Conservation (phyloP, 2,797 vertebrate species). For the Schizopygopsis pylzovi region DNA sequence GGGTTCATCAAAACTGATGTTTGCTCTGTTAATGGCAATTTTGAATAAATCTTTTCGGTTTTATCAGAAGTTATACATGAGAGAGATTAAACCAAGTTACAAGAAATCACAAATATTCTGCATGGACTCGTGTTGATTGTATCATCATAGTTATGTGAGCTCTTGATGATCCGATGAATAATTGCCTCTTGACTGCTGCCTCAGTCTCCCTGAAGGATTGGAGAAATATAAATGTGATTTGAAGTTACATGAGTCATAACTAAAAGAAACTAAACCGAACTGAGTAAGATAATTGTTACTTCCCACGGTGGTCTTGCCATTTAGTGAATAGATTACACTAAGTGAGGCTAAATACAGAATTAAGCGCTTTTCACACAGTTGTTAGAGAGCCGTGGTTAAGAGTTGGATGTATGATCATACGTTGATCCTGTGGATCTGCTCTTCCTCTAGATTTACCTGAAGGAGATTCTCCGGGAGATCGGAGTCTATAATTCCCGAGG, state of each 20-base stretch:
- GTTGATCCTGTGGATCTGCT: background rate
- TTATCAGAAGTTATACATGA: background rate
- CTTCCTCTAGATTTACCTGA: conserved; percentile 87
- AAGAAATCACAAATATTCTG: conserved; percentile 13
- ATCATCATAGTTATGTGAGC: conserved; percentile 59
- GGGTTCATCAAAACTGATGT: background rate
- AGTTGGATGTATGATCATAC: background rate
- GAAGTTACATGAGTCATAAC: conserved; percentile 54
- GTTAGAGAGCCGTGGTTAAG: background rate
- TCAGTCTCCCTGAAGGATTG: conserved; percentile 45
- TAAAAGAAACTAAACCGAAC: conserved; percentile 45
- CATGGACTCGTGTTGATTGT: conserved; percentile 47
- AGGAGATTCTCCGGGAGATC: conserved; percentile 94
- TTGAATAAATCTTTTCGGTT: background rate
- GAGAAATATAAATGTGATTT: conserved; percentile 52
- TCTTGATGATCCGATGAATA: conserved; percentile 45
- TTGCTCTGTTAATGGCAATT: background rate
- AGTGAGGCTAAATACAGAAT: background rate
- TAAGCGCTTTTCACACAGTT: background rate
- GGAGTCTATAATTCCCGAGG: conserved; percentile 92
- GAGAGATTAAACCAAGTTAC: background rate
- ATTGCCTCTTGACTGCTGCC: conserved; percentile 43
- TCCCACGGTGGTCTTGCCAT: background rate
- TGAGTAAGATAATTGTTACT: background rate
- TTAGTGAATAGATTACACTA: background rate